Conservation (phyloP, 2,113 vertebrate genomes). For the Python bivittatus region DNA sequence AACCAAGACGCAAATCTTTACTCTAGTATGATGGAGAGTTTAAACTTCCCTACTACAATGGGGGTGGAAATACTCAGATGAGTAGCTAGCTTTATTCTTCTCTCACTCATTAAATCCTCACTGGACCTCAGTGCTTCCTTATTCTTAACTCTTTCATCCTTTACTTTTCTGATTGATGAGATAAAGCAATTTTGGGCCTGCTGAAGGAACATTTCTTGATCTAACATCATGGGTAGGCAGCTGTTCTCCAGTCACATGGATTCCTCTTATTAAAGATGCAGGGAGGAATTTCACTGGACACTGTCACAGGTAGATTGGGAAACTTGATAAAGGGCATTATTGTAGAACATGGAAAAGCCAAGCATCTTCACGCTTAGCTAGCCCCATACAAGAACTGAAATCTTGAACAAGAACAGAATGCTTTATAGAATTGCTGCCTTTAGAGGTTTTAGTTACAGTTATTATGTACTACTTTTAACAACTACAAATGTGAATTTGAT, state of each 20-base stretch:
- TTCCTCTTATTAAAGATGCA: background rate
- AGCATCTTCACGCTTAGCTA: background rate
- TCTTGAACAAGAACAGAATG: background rate
- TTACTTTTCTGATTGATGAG: background rate
- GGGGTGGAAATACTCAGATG: background rate
- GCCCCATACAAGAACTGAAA: background rate
- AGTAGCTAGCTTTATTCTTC: background rate
- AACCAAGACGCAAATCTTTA: background rate
- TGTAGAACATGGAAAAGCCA: background rate
- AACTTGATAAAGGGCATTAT: background rate
- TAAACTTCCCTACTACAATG: background rate
- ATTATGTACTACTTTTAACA: background rate
- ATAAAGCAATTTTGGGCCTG: background rate
- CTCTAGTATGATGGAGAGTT: background rate
- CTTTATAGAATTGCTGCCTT: background rate
- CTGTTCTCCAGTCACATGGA: background rate
- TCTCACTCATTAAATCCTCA: background rate
- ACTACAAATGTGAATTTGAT: background rate
- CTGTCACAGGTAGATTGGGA: background rate
- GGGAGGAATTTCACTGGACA: background rate
- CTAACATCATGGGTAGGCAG: background rate
- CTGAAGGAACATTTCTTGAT: background rate
- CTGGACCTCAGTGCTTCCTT: background rate
- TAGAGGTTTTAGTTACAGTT: background rate
- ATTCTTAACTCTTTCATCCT: background rate